Evolutionary conservation across 2,113 vertebrate genomes (phyloP).

Genomic region (Urocynchramus pylzowi): DNA sequence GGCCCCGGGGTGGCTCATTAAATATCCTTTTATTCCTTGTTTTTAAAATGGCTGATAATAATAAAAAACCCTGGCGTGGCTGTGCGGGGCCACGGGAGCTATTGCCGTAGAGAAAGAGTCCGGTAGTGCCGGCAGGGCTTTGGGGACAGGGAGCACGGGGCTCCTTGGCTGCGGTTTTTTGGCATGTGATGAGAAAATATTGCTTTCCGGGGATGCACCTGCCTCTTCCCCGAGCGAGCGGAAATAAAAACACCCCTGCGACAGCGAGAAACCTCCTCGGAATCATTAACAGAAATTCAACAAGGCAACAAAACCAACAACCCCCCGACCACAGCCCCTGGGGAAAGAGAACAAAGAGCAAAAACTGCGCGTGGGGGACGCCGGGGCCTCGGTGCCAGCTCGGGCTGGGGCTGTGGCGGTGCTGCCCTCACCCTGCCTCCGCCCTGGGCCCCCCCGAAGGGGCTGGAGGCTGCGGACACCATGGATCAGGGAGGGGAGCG

Average conservation of each 20-base stretch:
- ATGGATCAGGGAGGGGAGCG: accelerated
- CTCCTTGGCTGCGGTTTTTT: constrained; percentile 51
- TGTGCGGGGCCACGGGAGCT: not conserved
- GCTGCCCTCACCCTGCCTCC: not conserved
- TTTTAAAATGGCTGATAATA: constrained; percentile 62
- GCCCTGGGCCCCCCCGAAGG: not conserved
- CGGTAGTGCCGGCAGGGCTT: not conserved
- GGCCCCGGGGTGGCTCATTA: constrained; percentile 35
- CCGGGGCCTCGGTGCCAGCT: not conserved
- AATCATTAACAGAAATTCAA: not conserved
- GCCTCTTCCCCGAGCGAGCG: constrained; percentile 27
- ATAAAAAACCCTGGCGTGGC: constrained; percentile 23
- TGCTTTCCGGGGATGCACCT: constrained; percentile 65
- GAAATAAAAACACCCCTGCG: not conserved
- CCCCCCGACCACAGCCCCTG: not conserved
- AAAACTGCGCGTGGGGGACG: not conserved
- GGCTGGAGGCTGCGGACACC: not conserved
- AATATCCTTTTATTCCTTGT: constrained; percentile 62
- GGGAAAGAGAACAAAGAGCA: not conserved
- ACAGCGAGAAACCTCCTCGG: not conserved
- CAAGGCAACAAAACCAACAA: not conserved
- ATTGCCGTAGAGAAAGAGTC: constrained; percentile 43
- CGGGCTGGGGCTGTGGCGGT: too few relatives aligned
- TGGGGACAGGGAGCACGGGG: not conserved
- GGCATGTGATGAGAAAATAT: constrained; percentile 78